phyloP scores from a whole-genome alignment of 2,797 vertebrate genomes.

The Aythya fuligula region DNA sequence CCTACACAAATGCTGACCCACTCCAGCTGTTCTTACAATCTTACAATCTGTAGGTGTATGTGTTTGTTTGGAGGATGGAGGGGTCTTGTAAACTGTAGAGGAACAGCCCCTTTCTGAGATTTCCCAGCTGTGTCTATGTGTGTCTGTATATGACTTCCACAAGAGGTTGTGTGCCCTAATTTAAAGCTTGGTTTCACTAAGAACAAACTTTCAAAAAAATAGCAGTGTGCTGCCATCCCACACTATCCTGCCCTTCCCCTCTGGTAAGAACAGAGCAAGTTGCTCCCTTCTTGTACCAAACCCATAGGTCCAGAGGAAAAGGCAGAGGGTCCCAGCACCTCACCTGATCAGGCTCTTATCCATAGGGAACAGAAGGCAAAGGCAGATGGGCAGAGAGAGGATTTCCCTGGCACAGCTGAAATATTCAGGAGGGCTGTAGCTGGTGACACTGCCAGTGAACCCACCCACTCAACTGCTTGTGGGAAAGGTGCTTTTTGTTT shows the following conservation, averaged over 20 bases:
- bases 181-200: background rate
- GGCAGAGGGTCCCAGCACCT: accelerated
- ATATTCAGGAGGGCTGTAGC: background rate
- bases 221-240: background rate
- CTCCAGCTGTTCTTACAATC: background rate
- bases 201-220: background rate
- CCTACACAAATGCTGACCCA: background rate
- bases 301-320: background rate
- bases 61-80: accelerated
- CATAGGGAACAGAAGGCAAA: background rate
- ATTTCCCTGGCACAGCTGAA: background rate
- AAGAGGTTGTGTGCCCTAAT: accelerated
- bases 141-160: background rate
- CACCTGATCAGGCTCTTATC: background rate
- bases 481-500: background rate
- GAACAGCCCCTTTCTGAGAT: background rate
- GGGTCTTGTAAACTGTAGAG: background rate
- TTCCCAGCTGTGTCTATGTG: accelerated
- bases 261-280: background rate
- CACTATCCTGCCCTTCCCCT: background rate
- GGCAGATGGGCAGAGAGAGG: background rate
- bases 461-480: accelerated
- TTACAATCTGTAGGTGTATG: background rate
- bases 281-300: background rate
- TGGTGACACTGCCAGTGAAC: background rate